Base-by-base conservation (phyloP, 2,797 vertebrate genomes). In the Syngnathus rostellatus region DNA sequence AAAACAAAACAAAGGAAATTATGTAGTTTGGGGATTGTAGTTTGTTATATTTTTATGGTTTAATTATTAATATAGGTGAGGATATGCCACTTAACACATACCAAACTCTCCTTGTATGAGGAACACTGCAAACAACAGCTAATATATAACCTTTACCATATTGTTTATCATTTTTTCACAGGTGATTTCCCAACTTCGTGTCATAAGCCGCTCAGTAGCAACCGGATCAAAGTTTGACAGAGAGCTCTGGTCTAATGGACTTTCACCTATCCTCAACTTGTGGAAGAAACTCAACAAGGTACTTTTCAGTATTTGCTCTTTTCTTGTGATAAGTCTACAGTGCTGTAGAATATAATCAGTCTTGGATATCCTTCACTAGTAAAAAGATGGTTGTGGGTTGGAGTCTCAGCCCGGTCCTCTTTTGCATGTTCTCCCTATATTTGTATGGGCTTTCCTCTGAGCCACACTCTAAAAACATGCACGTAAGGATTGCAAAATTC, bases 261-360 rank as follows among this genome's bases (percentile, higher is more conserved):
- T 98, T 64, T 95, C 95, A 66, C 96, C 96, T 53, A 78, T 98
- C 63, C 95, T 98, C 72, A 94, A 91, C 77, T 86, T 98, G 25
- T 99, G 96, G 97, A 99, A 95, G 87, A 97, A 96, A 80, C 90
- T 98, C 71, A 98, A 98, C 77, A 95, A 97, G 95, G 97, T 97
- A 19, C 54, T 0, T 41, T 66, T 65, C 31, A 31, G 31, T 54
- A 3, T 53, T 50, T 7, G 68, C 17, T 43, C 41, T 11, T 43
- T 43, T 16, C 19, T 54, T 7, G 5, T 61, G 6, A 61, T 7
- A 40, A 19, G 39, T 11, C 19, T 0, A 60, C 3, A 40, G 3
- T 19, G 31, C 37, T 21, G 55, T 8, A 8, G n/a, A 53, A 53
- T 53, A 21, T 1, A 43, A 45, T 45, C 41, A 25, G 23, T 62